phyloP scores from a whole-genome alignment of 2,113 vertebrate species.

The Cairina moschata region DNA sequence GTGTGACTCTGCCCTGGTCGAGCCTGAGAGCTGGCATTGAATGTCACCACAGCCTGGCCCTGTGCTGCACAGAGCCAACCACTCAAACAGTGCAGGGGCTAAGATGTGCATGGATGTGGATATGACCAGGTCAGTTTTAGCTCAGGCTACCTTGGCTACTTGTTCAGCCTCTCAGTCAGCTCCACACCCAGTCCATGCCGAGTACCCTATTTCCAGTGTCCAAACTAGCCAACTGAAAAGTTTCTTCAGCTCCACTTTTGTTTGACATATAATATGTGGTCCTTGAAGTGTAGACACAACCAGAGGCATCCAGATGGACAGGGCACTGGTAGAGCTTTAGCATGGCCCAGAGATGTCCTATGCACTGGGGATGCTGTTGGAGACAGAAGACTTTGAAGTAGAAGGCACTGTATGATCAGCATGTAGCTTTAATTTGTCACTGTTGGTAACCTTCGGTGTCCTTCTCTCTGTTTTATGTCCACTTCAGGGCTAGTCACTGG shows the following conservation, averaged over 20 bases:
- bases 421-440: not conserved
- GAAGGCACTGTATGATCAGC: not conserved
- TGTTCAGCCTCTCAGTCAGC: not conserved
- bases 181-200: not conserved
- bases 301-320: not conserved
- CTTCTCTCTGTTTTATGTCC: not conserved
- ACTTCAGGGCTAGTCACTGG: rapidly evolving
- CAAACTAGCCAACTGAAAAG: rapidly evolving
- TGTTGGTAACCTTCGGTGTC: not conserved
- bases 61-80: not conserved
- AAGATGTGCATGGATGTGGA: not conserved
- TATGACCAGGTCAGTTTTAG: not conserved
- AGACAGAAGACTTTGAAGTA: not conserved
- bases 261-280: rapidly evolving
- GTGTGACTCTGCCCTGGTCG: not conserved
- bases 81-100: not conserved
- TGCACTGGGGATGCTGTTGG: not conserved
- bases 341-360: not conserved
- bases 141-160: not conserved
- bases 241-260: not conserved
- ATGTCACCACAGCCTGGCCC: not conserved
- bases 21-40: not conserved
- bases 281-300: not conserved
- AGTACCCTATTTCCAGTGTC: not conserved
- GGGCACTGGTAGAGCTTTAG: not conserved